Evolutionary conservation across 1,140 invertebrate genomes (phyloP).

Genomic region (Yoshiicerus persimilis): DNA sequence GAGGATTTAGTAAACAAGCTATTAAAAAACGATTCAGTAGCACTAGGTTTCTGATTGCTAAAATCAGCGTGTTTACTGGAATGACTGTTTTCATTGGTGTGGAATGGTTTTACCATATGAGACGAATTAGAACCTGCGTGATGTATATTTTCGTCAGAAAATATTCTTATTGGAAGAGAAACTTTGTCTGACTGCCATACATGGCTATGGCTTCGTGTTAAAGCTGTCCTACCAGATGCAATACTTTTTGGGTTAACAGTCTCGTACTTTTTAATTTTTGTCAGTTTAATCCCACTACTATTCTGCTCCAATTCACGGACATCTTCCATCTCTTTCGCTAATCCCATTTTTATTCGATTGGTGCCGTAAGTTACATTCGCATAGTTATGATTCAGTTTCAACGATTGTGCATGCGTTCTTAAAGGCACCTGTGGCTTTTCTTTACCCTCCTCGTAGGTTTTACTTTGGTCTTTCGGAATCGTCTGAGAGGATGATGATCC

Average conservation of each 20-base stretch:
- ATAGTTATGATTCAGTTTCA: conserved; percentile 24
- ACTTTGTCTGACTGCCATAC: conserved; percentile 39
- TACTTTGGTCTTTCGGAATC: background rate
- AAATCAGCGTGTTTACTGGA: background rate
- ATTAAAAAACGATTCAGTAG: background rate
- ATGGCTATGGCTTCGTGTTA: conserved; percentile 48
- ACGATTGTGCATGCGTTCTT: background rate
- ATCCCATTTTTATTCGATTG: conserved; percentile 23
- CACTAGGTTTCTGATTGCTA: background rate
- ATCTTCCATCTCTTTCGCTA: conserved; percentile 28
- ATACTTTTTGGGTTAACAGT: conserved; percentile 32
- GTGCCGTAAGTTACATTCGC: conserved; percentile 16
- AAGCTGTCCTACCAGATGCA: conserved; percentile 3
- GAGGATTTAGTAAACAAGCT: background rate
- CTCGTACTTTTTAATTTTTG: conserved; percentile 36
- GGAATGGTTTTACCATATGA: background rate
- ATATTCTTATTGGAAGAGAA: conserved; percentile 14
- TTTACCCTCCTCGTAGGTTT: background rate
- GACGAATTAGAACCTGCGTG: background rate
- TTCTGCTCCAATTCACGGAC: background rate
- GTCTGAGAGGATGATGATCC: background rate
- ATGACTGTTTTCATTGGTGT: background rate
- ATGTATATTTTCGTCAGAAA: conserved; percentile 40
- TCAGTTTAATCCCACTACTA: background rate
- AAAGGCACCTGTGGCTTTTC: background rate